These are phyloP conservation scores for Ornithoptera alexandrae DNA, from an alignment of 2,888 invertebrate species.

Conservation along the genomic window DNA sequence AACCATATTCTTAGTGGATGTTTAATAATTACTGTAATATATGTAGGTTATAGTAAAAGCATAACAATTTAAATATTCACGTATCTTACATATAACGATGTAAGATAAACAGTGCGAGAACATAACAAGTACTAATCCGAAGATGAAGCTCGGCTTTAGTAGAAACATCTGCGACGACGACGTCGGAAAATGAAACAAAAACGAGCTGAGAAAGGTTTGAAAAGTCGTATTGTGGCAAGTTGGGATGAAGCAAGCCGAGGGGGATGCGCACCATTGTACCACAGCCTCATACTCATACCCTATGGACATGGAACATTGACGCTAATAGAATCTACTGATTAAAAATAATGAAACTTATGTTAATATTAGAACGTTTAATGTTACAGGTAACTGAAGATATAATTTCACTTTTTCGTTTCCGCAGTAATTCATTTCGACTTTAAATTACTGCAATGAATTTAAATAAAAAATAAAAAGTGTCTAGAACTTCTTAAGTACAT, in stretches of 20 bases:
- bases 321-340: conserved; percentile 11
- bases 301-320: conserved; percentile 31
- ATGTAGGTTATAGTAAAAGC: neutral
- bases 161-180: conserved; percentile 67
- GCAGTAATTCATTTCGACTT: neutral
- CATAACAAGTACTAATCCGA: conserved; percentile 73
- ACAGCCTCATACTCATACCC: conserved; percentile 33
- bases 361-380: neutral
- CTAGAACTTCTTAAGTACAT: neutral
- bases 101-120: conserved; percentile 65
- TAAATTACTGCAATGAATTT: neutral
- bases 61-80: neutral
- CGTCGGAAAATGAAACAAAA: conserved; percentile 64
- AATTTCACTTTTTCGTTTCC: neutral
- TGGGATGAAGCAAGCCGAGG: conserved; percentile 52
- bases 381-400: neutral
- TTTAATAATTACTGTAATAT: neutral
- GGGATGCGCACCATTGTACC: conserved; percentile 37
- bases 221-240: conserved; percentile 70
- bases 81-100: conserved; percentile 37
- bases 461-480: neutral
- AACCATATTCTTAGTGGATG: neutral
- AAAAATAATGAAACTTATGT: neutral
- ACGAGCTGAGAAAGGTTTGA: conserved; percentile 77
- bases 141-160: conserved; percentile 69